Evolutionary conservation across 2,113 vertebrate species (phyloP).

Genomic region (Hemichromis elongatus): DNA sequence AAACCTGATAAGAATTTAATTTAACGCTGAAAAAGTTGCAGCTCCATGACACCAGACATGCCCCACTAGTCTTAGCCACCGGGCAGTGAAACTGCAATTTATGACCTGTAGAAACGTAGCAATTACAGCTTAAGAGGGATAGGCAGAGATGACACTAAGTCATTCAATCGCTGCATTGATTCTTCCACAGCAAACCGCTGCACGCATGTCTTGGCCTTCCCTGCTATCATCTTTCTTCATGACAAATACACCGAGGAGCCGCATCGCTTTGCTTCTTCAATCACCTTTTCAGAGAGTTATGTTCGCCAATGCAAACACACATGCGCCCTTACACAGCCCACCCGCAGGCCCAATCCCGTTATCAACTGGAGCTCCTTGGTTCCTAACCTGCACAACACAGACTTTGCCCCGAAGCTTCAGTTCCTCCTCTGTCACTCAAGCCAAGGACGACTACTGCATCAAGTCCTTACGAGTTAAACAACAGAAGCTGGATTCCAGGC

Average conservation of each 20-base stretch:
- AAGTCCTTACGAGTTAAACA: neutral
- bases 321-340: neutral
- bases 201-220: neutral
- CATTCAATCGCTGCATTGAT: conserved; percentile 54
- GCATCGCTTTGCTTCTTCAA: neutral
- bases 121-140: conserved; percentile 49
- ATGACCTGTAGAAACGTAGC: conserved; percentile 23
- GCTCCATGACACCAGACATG: neutral
- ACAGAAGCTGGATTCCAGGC: neutral
- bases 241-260: neutral
- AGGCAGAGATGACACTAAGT: conserved; percentile 13
- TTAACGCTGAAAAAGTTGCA: neutral
- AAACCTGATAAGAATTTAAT: neutral
- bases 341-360: conserved; percentile 7
- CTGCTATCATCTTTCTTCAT: conserved; percentile 3
- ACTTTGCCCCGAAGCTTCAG: neutral
- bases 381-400: conserved; percentile 11
- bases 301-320: neutral
- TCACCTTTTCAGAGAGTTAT: neutral
- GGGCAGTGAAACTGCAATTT: conserved; percentile 27
- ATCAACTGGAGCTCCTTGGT: conserved; percentile 22
- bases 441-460: neutral
- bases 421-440: conserved; percentile 25
- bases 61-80: neutral
- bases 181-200: conserved; percentile 3